Base-by-base conservation (phyloP, 1,140 invertebrate species). In the Zaprionus taronus region DNA sequence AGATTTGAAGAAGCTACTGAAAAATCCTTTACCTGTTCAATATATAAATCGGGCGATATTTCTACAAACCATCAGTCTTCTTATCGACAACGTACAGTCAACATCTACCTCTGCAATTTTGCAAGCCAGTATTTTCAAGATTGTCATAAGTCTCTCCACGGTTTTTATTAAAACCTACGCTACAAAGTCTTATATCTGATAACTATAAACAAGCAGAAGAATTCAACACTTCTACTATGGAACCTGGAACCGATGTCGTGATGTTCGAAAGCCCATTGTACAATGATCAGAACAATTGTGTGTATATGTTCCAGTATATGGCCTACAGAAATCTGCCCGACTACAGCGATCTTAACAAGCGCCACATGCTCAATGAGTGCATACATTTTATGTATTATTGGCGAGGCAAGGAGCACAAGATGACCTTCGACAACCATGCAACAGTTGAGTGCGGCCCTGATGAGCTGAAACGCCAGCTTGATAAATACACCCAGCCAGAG, bases 371-470 rank as follows among this genome's bases (percentile, higher is more conserved):
- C 22, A 91, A 79, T 72, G 82, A 83, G 26, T 91, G 89, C 73
- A 91, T 91, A 24, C 75, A 82, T 0, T 84, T 86, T 44, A 6
- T 91, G 57, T 89, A 91, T 63, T n/a, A 86, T 12, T 66, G 81
- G 11, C 79, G 81, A 49, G 82, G 81, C 7, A 44, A 71, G 36
- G 63, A n/a, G 0, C 63, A 73, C 58, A 74, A 77, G 44, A 41
- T 90, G 51, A 64, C 71, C 38, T 90, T 86, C 77, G 26, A 70
- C 3, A 68, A 72, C 2, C 72, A 56, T 0, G 41, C 41, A 17
- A 58, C 66, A 3, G 15, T 67, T 20, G 2, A 76, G 20, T 58
- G 34, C 49, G 72, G 44, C 2, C 79, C 38, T 1, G 28, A 58
- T 12, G 72, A 82, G 6, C 17, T 90, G 2, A 82, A 79, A 79